Evolutionary conservation across 2,113 vertebrate genomes (phyloP).

Genomic region (Scartelaos histophorus): DNA sequence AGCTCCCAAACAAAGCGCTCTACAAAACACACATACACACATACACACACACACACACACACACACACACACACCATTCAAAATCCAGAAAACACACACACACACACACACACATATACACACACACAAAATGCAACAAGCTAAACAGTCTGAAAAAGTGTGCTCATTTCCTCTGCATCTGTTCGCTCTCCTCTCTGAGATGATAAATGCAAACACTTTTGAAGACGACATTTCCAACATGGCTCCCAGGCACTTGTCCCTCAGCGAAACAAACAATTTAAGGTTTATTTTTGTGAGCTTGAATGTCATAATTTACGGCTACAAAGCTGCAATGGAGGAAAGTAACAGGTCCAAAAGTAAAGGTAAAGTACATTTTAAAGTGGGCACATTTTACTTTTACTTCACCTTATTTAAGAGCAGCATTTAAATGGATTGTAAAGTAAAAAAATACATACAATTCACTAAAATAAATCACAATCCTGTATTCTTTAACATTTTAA

Average conservation of each 20-base stretch:
- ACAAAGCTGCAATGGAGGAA: not conserved
- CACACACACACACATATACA: conserved; percentile 3
- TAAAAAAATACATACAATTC: too few species aligned
- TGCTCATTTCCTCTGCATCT: conserved; percentile 32
- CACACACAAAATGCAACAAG: conserved; percentile 21
- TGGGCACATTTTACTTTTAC: too few species aligned
- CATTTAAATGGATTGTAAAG: too few species aligned
- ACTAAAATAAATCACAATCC: too few species aligned
- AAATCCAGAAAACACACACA: too few species aligned
- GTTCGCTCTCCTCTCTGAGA: conserved; percentile 41
- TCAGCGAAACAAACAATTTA: conserved; percentile 5
- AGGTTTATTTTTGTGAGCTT: conserved; percentile 27
- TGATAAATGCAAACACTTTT: conserved; percentile 27
- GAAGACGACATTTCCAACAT: conserved; percentile 38
- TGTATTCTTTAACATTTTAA: too few species aligned
- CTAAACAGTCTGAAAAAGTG: conserved; percentile 9
- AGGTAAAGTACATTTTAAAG: too few species aligned
- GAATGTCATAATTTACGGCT: not conserved
- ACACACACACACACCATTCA: not conserved
- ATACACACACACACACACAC: not conserved
- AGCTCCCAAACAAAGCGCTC: conserved; percentile 23
- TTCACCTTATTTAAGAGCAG: too few species aligned
- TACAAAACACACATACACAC: not conserved
- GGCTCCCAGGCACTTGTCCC: conserved; percentile 22
- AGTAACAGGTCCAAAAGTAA: too few species aligned